phyloP scores from a whole-genome alignment of 2,113 vertebrate species.

The Centropristis striata region DNA sequence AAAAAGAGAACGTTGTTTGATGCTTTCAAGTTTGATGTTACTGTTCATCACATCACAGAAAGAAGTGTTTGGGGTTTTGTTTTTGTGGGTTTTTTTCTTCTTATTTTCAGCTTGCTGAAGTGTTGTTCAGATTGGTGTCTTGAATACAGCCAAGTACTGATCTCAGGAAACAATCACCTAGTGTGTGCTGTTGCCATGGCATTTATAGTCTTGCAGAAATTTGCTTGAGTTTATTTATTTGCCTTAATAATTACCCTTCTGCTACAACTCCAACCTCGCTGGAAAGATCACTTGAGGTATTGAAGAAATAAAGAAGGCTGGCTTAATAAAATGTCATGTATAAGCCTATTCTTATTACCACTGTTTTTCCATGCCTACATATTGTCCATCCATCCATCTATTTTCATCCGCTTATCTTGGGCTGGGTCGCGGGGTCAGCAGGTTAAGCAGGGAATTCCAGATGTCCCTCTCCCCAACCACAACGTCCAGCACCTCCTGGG shows the following conservation, averaged over 20 bases:
- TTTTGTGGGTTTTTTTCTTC: background rate
- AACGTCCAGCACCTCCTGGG: too few species aligned
- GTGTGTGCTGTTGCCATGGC: constrained; percentile 74
- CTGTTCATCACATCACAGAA: constrained; percentile 5
- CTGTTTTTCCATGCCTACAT: background rate
- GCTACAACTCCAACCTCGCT: constrained; percentile 6
- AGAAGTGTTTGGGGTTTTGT: constrained; percentile 1
- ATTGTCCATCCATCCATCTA: too few species aligned
- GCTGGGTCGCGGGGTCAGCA: too few species aligned
- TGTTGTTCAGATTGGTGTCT: constrained; percentile 51
- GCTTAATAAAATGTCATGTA: constrained; percentile 14
- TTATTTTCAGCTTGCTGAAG: constrained; percentile 23
- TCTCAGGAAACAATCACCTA: constrained; percentile 50
- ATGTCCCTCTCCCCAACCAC: too few species aligned
- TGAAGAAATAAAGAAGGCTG: background rate
- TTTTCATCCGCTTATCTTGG: too few species aligned
- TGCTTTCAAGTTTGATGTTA: constrained; percentile 32
- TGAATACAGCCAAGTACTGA: constrained; percentile 44
- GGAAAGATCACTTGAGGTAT: background rate
- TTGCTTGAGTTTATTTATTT: constrained; percentile 49
- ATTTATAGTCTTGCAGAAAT: constrained; percentile 41
- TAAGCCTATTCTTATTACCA: background rate
- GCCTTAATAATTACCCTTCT: constrained; percentile 33
- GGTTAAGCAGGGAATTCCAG: too few species aligned
- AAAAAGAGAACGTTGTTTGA: constrained; percentile 17